Evolutionary conservation across 2,888 invertebrate genomes (phyloP), one percentile per base, ranked within the genome.

Genomic region (Subacronicta megacephala): DNA sequence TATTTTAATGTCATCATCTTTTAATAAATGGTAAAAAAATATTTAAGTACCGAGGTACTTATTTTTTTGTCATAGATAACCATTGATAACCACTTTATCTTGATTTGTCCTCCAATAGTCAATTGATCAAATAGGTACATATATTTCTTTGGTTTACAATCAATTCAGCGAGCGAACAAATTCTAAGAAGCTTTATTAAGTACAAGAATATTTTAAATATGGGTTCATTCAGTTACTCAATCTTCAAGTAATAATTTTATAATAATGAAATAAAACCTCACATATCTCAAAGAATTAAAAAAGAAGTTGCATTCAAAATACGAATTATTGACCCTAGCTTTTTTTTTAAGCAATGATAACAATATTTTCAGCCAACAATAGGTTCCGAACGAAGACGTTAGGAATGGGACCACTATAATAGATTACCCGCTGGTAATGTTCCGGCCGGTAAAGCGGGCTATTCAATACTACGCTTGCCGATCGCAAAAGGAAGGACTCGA

Each of bases 381-480:
- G 65, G 47, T 63, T 75, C 61, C 47, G 56, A 73, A 75, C 60
- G 55, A 58, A 65, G 2, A 75, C 74, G 70, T 69, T 80, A 80
- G 73, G 56, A 80, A 80, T 77, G 77, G 68, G 75, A 69, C 81
- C 87, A 88, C 90, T 90, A 86, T 85, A 80, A 70, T 37, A 89
- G 90, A 90, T 90, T 90, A 90, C 83, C 85, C 62, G 60, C 43
- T 51, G 57, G 72, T 87, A 88, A 90, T 88, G 88, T 79, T 72
- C 87, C 89, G 88, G 84, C 80, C 58, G 63, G 59, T 59, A 67
- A 55, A 65, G 60, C 62, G 54, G 56, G 55, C 58, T n/a, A 57
- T 60, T 57, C 52, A 46, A 61, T 75, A 85, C 81, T 87, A 87
- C 79, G 65, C 62, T 55, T 29, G 40, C 40, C 42, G 69, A 67